Evolutionary conservation across 37 sponge, comb jelly and placozoan genomes (phyloP).

Genomic region (Geodia barretti): DNA sequence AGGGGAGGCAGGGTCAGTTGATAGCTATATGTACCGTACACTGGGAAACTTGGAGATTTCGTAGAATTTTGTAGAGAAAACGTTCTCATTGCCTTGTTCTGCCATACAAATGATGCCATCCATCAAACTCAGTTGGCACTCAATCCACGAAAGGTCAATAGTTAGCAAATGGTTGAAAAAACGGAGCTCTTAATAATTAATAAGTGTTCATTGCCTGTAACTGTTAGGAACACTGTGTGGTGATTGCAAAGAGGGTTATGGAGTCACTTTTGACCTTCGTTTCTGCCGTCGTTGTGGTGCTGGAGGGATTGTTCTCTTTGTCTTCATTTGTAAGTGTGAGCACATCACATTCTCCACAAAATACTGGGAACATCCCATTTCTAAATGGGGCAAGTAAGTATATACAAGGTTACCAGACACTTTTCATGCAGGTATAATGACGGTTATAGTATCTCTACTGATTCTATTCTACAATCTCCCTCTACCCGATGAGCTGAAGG

Average conservation of each 20-base stretch:
- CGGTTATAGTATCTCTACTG: slow-evolving; percentile 3
- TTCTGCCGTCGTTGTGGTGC: slow-evolving; percentile 19
- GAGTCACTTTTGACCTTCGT: slow-evolving; percentile 67
- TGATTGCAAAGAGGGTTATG: slow-evolving; percentile 13
- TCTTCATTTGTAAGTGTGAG: slow-evolving; percentile 44
- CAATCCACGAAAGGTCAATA: no score
- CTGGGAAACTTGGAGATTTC: no score
- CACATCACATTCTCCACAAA: neutral
- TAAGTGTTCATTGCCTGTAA: no score
- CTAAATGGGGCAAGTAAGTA: neutral
- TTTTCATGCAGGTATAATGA: slow-evolving; percentile 26
- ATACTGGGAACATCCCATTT: no score
- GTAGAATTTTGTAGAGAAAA: no score
- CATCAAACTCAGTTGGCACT: no score
- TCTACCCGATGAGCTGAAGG: slow-evolving; percentile 51
- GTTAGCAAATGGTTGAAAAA: no score
- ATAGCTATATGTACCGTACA: neutral
- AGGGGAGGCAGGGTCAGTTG: slow-evolving; percentile 51
- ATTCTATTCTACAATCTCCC: slow-evolving; percentile 49
- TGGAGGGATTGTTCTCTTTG: slow-evolving; percentile 50
- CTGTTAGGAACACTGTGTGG: no score
- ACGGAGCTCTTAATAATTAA: no score
- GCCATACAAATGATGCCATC: no score
- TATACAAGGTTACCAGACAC: neutral
- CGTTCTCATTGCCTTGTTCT: no score